phyloP scores from a whole-genome alignment of 1,140 invertebrate genomes.

The Drosophila hydei region DNA sequence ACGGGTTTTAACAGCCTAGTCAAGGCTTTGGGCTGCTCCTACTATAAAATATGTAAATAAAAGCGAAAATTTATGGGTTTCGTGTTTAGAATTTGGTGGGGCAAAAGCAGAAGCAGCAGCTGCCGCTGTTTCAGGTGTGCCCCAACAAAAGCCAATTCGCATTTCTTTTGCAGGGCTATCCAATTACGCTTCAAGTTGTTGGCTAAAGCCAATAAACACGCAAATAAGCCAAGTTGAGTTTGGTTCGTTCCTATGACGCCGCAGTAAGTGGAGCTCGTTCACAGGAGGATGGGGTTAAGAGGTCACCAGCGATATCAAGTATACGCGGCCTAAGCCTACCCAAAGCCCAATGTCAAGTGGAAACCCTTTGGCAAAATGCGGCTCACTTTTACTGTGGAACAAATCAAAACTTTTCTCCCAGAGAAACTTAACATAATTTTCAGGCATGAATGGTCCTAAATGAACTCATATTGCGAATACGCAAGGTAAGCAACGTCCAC shows the following conservation, averaged over 20 bases:
- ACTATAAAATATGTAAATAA: constrained; percentile 73
- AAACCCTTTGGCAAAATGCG: constrained; percentile 19
- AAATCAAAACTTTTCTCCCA: constrained; percentile 24
- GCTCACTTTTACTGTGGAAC: neutral
- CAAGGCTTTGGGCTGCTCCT: constrained; percentile 8
- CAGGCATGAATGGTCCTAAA: too few relatives aligned
- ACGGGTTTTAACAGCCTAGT: constrained; percentile 7
- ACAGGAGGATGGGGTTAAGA: neutral
- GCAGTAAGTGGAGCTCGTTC: neutral
- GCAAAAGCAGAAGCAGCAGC: constrained; percentile 19
- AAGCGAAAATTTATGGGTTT: constrained; percentile 76
- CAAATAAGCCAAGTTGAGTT: constrained; percentile 66
- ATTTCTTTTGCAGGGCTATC: constrained; percentile 51
- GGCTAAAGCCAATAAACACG: constrained; percentile 72
- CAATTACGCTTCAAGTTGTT: constrained; percentile 72
- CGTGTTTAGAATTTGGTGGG: constrained; percentile 74
- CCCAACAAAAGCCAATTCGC: constrained; percentile 22
- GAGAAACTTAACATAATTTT: neutral
- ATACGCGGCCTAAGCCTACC: constrained; percentile 37
- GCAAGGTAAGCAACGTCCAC: too few relatives aligned
- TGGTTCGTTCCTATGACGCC: constrained; percentile 38
- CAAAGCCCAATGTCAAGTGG: constrained; percentile 26
- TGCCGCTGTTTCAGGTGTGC: constrained; percentile 55
- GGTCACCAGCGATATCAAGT: constrained; percentile 45
- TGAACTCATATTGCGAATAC: too few relatives aligned